Conservation (phyloP, 30 jellyfish, hydroid and myxozoan species). For the Cassiopea andromeda region DNA sequence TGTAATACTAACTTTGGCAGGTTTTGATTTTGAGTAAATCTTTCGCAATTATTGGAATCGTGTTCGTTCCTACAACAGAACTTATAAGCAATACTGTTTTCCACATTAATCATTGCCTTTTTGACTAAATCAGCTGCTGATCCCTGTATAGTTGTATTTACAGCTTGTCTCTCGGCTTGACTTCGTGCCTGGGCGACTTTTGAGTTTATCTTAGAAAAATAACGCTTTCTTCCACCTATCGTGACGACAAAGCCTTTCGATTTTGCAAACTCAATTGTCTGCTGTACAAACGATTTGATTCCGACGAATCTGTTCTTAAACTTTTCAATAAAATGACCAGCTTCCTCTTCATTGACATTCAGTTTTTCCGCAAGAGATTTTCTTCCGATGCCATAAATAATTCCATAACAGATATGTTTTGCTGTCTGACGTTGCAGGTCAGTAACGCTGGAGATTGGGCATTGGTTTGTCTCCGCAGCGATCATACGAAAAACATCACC, state of each 20-base stretch:
- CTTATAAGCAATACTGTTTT: constrained; percentile 19
- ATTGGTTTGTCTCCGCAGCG: constrained; percentile 88
- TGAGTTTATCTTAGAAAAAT: constrained; percentile 80
- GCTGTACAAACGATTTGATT: constrained; percentile 50
- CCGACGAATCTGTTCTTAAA: constrained; percentile 75
- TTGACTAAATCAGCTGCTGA: constrained; percentile 98
- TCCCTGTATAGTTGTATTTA: constrained; percentile 91
- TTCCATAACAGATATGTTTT: constrained; percentile 92
- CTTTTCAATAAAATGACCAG: constrained; percentile 72
- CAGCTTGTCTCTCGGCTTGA: constrained; percentile 99
- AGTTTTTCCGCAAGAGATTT: constrained; percentile 86
- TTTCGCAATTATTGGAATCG: background rate
- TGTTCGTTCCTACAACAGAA: constrained; percentile 13
- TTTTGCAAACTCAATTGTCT: constrained; percentile 73
- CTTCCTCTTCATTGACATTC: constrained; percentile 72
- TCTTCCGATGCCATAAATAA: constrained; percentile 93
- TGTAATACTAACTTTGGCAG: constrained; percentile 86
- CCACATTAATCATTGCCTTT: constrained; percentile 81
- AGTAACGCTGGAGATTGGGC: constrained; percentile 68
- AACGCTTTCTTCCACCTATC: constrained; percentile 77
- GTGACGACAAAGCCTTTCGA: constrained; percentile 82
- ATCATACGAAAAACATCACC: constrained; percentile 91
- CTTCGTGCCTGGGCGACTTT: constrained; percentile 66
- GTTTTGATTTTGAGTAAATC: background rate
- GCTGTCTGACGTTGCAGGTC: constrained; percentile 86